Evolutionary conservation across 2,888 invertebrate genomes (phyloP).

Genomic region (Parnassius glacialis): DNA sequence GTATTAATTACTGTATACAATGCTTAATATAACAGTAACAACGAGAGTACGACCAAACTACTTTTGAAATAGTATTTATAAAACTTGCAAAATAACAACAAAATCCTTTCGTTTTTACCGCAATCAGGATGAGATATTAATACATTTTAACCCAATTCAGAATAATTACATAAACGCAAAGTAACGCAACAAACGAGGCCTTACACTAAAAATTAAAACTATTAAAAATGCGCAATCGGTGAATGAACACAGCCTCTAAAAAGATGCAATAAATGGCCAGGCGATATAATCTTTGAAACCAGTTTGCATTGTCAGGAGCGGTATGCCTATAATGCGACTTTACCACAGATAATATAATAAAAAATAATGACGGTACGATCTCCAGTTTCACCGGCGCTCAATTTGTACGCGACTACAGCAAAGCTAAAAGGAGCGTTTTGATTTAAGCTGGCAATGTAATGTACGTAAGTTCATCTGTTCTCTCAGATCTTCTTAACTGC

Average conservation of each 20-base stretch:
- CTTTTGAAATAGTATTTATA: no score
- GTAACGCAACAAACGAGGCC: not conserved
- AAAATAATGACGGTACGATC: conserved; percentile 1
- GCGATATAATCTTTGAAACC: conserved; percentile 15
- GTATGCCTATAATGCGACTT: conserved; percentile 9
- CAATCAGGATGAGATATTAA: no score
- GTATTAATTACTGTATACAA: no score
- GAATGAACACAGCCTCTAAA: conserved; percentile 8
- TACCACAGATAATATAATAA: not conserved
- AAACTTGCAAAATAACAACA: no score
- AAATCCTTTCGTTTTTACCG: no score
- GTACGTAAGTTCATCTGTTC: no score
- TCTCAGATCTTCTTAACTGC: no score
- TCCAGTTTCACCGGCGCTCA: no score
- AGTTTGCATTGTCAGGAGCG: conserved; percentile 15
- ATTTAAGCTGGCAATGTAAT: not conserved
- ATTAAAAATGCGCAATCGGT: conserved; percentile 9
- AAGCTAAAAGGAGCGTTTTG: not conserved
- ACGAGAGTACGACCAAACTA: no score
- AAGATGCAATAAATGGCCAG: not conserved
- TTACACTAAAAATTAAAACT: not conserved
- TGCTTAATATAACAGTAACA: no score
- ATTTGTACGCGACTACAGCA: not conserved
- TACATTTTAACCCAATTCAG: not conserved
- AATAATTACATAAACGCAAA: not conserved